Base-by-base conservation (phyloP, 37 sponge, comb jelly and placozoan genomes). In the Chondrilla cf. caribensis region DNA sequence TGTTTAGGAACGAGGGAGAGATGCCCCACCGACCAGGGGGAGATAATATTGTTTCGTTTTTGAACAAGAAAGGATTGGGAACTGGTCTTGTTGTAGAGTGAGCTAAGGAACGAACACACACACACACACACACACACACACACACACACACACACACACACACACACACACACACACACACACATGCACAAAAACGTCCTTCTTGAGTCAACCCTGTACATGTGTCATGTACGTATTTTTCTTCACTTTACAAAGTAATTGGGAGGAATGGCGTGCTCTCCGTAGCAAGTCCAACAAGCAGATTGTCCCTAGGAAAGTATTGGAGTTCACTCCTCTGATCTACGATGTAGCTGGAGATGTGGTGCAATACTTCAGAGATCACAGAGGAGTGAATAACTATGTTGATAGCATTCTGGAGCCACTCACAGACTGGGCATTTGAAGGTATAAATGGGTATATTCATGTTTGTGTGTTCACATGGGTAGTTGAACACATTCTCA, bases 261-360 rank as follows among this genome's bases (percentile, higher is more conserved):
- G 76, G 76, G 76, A 73, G 43, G 43, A 73, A 42, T 73, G 76
- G 76, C 76, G 44, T 2, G 2, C 41, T 2, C 41, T 73, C 76
- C 41, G 76, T 2, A 43, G 44, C 76, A 73, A 73, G 24, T 31
- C 76, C 18, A 73, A 73, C 44, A 39, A 39, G 41, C 76, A 73
- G 76, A 42, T 73, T n/a, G 76, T 73, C 25, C 76, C 76, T 43
- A 37, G 76, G 25, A 73, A 73, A 43, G 41, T 73, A 19, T 37
- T 73, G 41, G 76, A 73, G 44, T 73, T 73, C 44, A 42, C 76
- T 14, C 76, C 76, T 9, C 76, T 39, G 24, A 73, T 73, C 36
- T 40, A 73, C 40, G 76, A 42, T 40, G 76, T 73, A 24, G 38
- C 43, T 17, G 76, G 44, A 18, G 76, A 73, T 21, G 18, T 40